Evolutionary conservation across 2,113 vertebrate species (phyloP).

Genomic region (Laticauda colubrina): DNA sequence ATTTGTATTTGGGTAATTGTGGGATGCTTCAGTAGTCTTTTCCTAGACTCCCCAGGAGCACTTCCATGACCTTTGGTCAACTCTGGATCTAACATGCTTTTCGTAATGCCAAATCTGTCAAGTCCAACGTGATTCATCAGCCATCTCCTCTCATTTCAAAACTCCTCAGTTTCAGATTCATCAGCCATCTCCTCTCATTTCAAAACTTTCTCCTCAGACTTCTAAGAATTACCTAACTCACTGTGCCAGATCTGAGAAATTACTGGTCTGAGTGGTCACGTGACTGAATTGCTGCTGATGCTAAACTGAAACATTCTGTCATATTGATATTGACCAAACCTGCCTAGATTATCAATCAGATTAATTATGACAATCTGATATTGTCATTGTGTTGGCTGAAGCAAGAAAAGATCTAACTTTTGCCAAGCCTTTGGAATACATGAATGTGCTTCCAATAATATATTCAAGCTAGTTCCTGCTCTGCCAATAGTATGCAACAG

Average conservation of each 20-base stretch:
- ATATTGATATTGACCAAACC: not conserved
- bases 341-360: not conserved
- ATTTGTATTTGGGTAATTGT: not conserved
- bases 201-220: not conserved
- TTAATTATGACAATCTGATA: not conserved
- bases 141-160: not conserved
- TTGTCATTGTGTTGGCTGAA: not conserved
- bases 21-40: not conserved
- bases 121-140: not conserved
- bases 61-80: not conserved
- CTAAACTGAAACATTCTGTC: not conserved
- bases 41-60: not conserved
- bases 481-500: not conserved
- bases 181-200: not conserved
- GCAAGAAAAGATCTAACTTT: not conserved
- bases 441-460: not conserved
- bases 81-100: not conserved
- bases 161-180: not conserved
- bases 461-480: not conserved
- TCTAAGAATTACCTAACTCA: not conserved
- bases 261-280: not conserved
- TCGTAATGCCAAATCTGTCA: not conserved
- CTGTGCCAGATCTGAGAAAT: not conserved
- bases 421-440: not conserved
- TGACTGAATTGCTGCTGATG: not conserved